Percentiles rank a stretch among this genome's conserved stretches.
These are phyloP conservation scores for Phrynosoma platyrhinos DNA, from an alignment of 2,113 vertebrate genomes.

Conservation along the genomic window DNA sequence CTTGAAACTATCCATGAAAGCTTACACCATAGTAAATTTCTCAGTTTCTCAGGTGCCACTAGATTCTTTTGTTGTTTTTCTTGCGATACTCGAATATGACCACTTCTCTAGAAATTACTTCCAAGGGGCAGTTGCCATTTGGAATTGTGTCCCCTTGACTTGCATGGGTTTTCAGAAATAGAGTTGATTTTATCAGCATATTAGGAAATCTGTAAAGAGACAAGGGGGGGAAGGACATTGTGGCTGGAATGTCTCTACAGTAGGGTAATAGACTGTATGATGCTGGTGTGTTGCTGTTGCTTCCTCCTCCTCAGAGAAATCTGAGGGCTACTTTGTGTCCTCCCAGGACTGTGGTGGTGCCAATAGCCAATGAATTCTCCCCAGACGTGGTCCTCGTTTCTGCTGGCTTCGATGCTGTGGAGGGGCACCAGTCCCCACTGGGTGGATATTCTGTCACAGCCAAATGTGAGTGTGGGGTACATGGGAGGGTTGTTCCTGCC, in stretches of 20 bases:
- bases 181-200: neutral
- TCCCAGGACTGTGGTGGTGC: conserved; percentile 90
- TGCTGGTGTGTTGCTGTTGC: neutral
- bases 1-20: neutral
- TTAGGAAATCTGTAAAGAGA: neutral
- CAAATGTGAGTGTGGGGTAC: conserved; percentile 80
- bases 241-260: neutral
- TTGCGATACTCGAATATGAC: neutral
- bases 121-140: neutral
- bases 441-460: conserved; percentile 90
- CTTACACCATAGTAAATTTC: neutral
- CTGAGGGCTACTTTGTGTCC: conserved; percentile 19
- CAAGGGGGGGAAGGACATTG: neutral
- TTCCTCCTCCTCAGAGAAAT: neutral
- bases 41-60: neutral
- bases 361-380: conserved; percentile 87
- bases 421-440: conserved; percentile 87
- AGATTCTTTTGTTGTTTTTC: neutral
- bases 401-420: conserved; percentile 88
- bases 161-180: neutral
- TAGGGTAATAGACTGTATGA: neutral
- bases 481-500: neutral
- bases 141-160: neutral
- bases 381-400: conserved; percentile 89
- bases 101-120: neutral